Evolutionary conservation across 2,888 invertebrate species (phyloP).

Genomic region (Euzophera pinguis): DNA sequence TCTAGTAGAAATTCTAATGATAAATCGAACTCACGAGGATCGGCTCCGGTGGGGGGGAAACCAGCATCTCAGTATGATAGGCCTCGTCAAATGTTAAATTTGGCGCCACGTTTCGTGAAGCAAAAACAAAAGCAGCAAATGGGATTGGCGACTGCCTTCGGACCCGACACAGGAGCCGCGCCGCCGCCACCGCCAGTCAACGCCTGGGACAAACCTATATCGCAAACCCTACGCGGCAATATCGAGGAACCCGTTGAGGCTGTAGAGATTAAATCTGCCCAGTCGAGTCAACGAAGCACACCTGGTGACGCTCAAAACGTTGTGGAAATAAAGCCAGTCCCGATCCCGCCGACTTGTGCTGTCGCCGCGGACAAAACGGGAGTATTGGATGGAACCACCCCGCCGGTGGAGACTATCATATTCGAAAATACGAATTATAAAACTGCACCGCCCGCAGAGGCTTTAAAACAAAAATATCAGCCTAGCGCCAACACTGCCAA

Average conservation of each 20-base stretch:
- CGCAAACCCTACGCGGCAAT: conserved; percentile 82
- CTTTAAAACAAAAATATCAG: conserved; percentile 82
- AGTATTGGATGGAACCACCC: conserved; percentile 86
- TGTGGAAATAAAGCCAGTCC: conserved; percentile 48
- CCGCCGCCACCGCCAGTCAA: conserved; percentile 87
- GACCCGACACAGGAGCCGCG: conserved; percentile 77
- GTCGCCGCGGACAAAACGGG: conserved; percentile 72
- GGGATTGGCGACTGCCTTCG: conserved; percentile 60
- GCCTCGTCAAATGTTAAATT: conserved; percentile 78
- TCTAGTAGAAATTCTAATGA: conserved; percentile 63
- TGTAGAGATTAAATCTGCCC: conserved; percentile 57
- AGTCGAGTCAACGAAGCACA: conserved; percentile 67
- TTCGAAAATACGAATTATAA: conserved; percentile 96
- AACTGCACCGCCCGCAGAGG: conserved; percentile 84
- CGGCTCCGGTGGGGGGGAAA: conserved; percentile 55
- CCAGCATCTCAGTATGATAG: conserved; percentile 61
- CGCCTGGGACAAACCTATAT: conserved; percentile 93
- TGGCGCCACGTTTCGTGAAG: conserved; percentile 89
- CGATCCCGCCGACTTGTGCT: conserved; percentile 39
- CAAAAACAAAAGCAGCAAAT: conserved; percentile 81
- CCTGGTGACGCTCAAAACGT: conserved; percentile 52
- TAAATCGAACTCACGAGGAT: conserved; percentile 55
- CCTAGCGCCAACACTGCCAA: conserved; percentile 62
- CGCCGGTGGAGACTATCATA: conserved; percentile 92
- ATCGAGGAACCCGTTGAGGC: conserved; percentile 58